Evolutionary conservation across 2,797 vertebrate species (phyloP).

Genomic region (Phoebastria nigripes): DNA sequence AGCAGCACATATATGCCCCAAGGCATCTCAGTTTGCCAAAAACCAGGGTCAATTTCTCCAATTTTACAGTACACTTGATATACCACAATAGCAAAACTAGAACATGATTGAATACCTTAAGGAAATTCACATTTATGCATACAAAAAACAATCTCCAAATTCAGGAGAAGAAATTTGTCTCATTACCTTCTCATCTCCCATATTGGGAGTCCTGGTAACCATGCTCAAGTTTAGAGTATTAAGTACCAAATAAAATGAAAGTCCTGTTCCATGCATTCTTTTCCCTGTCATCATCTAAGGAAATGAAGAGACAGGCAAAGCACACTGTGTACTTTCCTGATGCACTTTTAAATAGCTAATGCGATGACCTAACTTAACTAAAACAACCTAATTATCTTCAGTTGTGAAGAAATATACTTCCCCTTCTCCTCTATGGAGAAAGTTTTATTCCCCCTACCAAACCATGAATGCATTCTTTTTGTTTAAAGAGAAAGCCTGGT

Average conservation of each 20-base stretch:
- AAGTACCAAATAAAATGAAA: not conserved
- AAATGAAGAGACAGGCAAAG: not conserved
- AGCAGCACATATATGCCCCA: not conserved
- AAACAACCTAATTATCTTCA: not conserved
- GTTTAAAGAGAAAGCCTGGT: not conserved
- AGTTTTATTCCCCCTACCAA: not conserved
- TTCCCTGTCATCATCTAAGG: not conserved
- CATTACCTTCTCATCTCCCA: not conserved
- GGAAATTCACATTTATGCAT: not conserved
- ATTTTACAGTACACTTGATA: not conserved
- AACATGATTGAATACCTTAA: not conserved
- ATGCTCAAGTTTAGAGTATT: not conserved
- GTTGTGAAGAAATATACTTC: not conserved
- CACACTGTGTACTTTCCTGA: not conserved
- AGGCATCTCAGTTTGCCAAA: not conserved
- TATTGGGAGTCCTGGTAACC: not conserved
- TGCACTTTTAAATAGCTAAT: not conserved
- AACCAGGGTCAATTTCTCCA: rapidly evolving
- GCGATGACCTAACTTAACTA: not conserved
- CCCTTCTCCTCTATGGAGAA: not conserved
- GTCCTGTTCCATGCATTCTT: not conserved
- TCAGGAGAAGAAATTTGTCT: not conserved
- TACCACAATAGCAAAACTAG: not conserved
- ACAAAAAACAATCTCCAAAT: not conserved
- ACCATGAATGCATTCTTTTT: not conserved